These are phyloP conservation scores for Spea hammondii DNA, from an alignment of 2,797 vertebrate genomes.

Conservation along the genomic window DNA sequence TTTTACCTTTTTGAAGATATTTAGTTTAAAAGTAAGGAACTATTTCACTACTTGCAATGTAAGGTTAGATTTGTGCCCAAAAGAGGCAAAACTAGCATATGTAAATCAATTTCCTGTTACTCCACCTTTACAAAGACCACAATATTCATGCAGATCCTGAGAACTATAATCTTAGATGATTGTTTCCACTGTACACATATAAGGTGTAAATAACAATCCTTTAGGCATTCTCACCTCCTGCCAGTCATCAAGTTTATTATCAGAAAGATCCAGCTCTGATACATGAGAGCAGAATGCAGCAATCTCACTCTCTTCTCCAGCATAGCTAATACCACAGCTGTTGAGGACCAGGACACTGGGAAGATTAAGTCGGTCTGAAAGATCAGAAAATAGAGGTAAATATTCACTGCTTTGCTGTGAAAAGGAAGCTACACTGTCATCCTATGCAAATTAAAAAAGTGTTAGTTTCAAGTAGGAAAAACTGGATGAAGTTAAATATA, in stretches of 20 bases:
- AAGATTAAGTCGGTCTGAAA: conserved; percentile 87
- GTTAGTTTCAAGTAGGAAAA: not conserved
- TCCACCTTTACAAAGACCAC: no score
- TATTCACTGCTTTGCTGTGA: not conserved
- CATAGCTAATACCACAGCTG: conserved; percentile 86
- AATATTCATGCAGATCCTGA: no score
- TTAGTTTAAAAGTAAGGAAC: no score
- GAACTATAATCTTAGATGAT: no score
- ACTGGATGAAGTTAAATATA: not conserved
- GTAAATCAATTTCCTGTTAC: no score
- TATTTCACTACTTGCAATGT: no score
- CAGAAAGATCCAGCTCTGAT: conserved; percentile 90
- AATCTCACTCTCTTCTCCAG: conserved; percentile 85
- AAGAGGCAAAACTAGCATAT: no score
- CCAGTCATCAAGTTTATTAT: conserved; percentile 93
- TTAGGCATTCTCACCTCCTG: conserved; percentile 75
- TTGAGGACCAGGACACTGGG: conserved; percentile 89
- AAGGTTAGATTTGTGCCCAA: no score
- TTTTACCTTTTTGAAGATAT: no score
- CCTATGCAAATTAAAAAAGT: not conserved
- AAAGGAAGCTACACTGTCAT: conserved; percentile 3
- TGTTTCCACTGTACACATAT: no score
- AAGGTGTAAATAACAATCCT: no score
- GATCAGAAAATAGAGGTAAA: not conserved
- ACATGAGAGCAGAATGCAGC: conserved; percentile 90